Conservation (phyloP, 2,888 invertebrate genomes). For the Celastrina argiolus region DNA sequence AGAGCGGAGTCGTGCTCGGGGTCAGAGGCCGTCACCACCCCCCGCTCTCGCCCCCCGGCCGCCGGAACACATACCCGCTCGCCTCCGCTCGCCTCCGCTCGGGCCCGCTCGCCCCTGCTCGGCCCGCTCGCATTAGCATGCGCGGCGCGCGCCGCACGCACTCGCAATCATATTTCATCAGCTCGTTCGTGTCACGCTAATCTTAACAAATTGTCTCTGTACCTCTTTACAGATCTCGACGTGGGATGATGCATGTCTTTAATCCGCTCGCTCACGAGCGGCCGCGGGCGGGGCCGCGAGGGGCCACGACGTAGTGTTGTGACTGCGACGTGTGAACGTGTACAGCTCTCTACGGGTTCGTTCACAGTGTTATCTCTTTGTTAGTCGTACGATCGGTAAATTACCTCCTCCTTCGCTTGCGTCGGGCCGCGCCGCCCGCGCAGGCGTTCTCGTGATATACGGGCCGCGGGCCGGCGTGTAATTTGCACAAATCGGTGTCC, state of each 20-base stretch:
- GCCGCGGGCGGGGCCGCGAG: background rate
- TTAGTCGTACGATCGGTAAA: too few relatives aligned
- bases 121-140: conserved; percentile 19
- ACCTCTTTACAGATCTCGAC: background rate
- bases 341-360: background rate
- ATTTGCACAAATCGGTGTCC: conserved; percentile 19
- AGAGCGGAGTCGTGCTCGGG: conserved; percentile 50
- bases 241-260: conserved; percentile 11
- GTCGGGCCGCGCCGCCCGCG: background rate
- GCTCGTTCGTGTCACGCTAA: conserved; percentile 16
- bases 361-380: background rate
- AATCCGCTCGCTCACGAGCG: background rate
- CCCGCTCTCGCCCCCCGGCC: background rate
- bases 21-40: conserved; percentile 39
- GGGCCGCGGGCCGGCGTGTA: background rate
- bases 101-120: background rate
- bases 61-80: too few relatives aligned
- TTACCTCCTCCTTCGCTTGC: background rate
- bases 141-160: conserved; percentile 4
- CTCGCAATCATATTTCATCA: background rate
- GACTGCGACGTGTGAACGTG: background rate
- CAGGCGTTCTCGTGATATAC: conserved; percentile 2
- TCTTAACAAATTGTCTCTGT: conserved; percentile 14
- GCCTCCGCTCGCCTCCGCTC: background rate
- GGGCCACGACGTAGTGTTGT: background rate